Conservation (phyloP, 1,140 invertebrate species). For the Tyrophagus putrescentiae region DNA sequence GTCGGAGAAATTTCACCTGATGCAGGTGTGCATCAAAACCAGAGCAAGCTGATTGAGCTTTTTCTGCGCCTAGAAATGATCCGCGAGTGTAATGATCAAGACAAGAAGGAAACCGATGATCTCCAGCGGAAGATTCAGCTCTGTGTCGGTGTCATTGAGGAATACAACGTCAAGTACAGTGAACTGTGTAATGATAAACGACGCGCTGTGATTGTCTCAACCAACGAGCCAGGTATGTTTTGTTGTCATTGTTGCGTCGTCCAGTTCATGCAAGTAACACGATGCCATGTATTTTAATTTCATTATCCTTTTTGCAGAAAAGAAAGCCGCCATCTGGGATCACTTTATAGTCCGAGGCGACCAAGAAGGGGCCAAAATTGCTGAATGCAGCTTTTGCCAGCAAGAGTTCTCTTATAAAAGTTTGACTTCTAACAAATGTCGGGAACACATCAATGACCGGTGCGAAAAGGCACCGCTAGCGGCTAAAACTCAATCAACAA, state of each 20-base stretch:
- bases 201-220: neutral
- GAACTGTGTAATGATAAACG: slow-evolving; percentile 6
- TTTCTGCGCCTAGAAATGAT: slow-evolving; percentile 6
- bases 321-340: slow-evolving; percentile 12
- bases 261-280: neutral
- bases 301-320: slow-evolving; percentile 11
- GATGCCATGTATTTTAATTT: neutral
- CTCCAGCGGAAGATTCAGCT: slow-evolving; percentile 1
- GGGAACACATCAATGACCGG: slow-evolving; percentile 17
- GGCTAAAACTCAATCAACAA: neutral
- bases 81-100: neutral
- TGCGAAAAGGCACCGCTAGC: slow-evolving; percentile 12
- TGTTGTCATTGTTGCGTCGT: no score
- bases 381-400: slow-evolving; percentile 12
- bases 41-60: slow-evolving; percentile 9
- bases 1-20: neutral
- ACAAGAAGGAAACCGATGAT: slow-evolving; percentile 8
- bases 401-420: neutral
- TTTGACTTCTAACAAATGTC: slow-evolving; percentile 10
- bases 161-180: slow-evolving; percentile 4
- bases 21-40: slow-evolving; percentile 4
- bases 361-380: neutral
- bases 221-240: slow-evolving; percentile 1
- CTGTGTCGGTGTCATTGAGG: neutral
- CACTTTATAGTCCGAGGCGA: neutral